phyloP scores from a whole-genome alignment of 2,888 invertebrate species.

The Germaria angustata region DNA sequence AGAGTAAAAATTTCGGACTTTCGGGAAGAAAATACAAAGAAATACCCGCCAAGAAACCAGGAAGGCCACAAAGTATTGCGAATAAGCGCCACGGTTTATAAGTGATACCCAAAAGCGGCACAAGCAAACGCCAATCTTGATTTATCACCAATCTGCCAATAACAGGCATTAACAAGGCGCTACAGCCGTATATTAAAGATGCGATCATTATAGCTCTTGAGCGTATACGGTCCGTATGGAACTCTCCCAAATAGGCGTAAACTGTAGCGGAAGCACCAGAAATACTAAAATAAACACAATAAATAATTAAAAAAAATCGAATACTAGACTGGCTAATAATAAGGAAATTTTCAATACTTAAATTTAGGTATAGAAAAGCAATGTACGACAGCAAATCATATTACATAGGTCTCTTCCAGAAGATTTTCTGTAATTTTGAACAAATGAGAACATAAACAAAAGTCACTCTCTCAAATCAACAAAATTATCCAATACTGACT shows the following conservation, averaged over 20 bases:
- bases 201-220: conserved; percentile 79
- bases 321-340: too few relatives aligned
- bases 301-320: too few relatives aligned
- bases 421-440: too few relatives aligned
- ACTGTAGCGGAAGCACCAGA: conserved; percentile 81
- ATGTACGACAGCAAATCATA: too few relatives aligned
- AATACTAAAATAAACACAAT: conserved; percentile 69
- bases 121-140: conserved; percentile 72
- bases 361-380: too few relatives aligned
- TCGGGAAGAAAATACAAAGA: conserved; percentile 74
- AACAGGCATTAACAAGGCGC: conserved; percentile 74
- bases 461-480: too few relatives aligned
- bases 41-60: conserved; percentile 73
- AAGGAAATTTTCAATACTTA: too few relatives aligned
- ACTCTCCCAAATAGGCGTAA: conserved; percentile 82
- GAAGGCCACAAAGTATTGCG: conserved; percentile 74
- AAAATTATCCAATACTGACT: too few relatives aligned
- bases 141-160: conserved; percentile 76
- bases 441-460: too few relatives aligned
- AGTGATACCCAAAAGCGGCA: conserved; percentile 71
- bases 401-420: too few relatives aligned
- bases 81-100: conserved; percentile 78
- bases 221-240: conserved; percentile 80
- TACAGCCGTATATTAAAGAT: conserved; percentile 75
- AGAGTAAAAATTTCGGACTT: conserved; percentile 76